phyloP scores from a whole-genome alignment of 1,140 invertebrate genomes.

The Drepana arcuata region DNA sequence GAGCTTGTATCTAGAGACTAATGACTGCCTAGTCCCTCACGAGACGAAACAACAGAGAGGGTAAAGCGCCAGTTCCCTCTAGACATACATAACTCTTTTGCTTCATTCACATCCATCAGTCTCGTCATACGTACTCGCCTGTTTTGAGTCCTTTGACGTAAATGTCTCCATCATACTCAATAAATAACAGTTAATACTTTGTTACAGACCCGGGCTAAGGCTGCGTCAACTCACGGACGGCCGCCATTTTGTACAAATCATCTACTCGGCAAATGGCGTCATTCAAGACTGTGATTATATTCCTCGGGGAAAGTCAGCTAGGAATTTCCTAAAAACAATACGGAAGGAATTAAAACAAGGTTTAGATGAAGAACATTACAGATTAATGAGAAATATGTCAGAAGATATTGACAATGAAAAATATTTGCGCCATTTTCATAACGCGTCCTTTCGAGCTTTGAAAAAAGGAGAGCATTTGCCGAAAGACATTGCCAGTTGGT shows the following conservation, averaged over 20 bases:
- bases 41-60: too few species aligned
- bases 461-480: slow-evolving; percentile 51
- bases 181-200: too few species aligned
- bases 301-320: slow-evolving; percentile 62
- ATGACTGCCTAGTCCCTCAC: too few species aligned
- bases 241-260: slow-evolving; percentile 77
- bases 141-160: too few species aligned
- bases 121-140: too few species aligned
- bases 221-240: slow-evolving; percentile 79
- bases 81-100: too few species aligned
- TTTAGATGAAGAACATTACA: slow-evolving; percentile 49
- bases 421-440: slow-evolving; percentile 53
- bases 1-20: too few species aligned
- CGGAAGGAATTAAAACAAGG: slow-evolving; percentile 70
- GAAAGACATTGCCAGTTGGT: slow-evolving; percentile 57
- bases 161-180: too few species aligned
- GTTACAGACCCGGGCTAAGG: slow-evolving; percentile 70
- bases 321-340: slow-evolving; percentile 73
- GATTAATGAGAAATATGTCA: slow-evolving; percentile 18
- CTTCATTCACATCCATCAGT: too few species aligned
- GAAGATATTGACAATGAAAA: slow-evolving; percentile 31
- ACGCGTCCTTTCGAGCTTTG: slow-evolving; percentile 54
- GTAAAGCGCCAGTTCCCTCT: too few species aligned
- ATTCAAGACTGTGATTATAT: slow-evolving; percentile 79
- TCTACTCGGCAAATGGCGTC: slow-evolving; percentile 73